Evolutionary conservation across 2,797 vertebrate genomes (phyloP), one percentile per base, ranked within the genome.

Genomic region (Vultur gryphus): DNA sequence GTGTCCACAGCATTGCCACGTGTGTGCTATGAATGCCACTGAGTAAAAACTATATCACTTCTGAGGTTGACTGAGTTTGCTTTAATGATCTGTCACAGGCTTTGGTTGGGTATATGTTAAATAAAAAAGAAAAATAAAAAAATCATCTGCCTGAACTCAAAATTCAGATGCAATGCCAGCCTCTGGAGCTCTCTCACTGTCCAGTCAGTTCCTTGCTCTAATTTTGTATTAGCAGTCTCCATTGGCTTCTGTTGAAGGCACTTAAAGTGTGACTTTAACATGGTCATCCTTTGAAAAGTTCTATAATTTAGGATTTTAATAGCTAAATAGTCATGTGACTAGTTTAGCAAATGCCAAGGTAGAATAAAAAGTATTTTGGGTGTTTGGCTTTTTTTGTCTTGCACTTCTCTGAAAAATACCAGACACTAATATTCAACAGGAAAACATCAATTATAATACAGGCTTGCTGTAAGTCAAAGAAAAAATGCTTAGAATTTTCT

Each of bases 361-460:
- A 82, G 28, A 78, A 69, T 66, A 41, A 76, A 72, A 87, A 35
- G 41, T 37, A 61, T 61, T 84, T 73, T 4, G 5, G 33, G 15
- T 16, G 33, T 9, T 87, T 37, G 10, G 3, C 2, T 52, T 65
- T 84, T 90, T 94, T 79, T 69, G 44, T 75, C 43, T 88, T 88
- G 39, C 57, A 62, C 49, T 91, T 92, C 26, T 29, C 37, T 94
- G 21, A 71, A 90, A 97, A 94, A 77, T 88, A 64, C 58, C 69
- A 94, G 67, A 83, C 65, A 37, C 58, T 51, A 79, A 79, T 58
- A 90, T 89, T 93, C 86, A 91, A 59, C 44, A 88, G 24, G 65
- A 95, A 97, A 97, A 78, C 54, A 79, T 89, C 80, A 87, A 65
- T 90, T 96, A 61, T 71, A 72, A 70, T 83, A 80, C 15, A 62